Evolutionary conservation across 2,888 invertebrate genomes (phyloP).

Genomic region (Synergus itoensis): DNA sequence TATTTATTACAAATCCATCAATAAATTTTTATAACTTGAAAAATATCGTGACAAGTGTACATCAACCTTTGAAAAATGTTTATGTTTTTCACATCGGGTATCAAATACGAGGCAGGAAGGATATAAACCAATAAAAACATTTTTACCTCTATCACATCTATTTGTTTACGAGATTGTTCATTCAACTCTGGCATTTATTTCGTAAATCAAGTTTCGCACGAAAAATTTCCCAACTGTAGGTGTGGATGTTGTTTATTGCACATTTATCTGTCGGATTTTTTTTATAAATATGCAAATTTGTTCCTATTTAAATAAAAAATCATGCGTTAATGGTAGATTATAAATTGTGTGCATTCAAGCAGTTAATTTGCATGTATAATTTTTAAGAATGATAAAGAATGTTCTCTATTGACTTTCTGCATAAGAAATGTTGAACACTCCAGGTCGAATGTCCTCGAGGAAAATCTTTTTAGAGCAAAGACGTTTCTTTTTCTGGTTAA

Average conservation of each 20-base stretch:
- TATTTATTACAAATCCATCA: neutral
- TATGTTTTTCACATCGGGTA: neutral
- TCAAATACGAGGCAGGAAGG: neutral
- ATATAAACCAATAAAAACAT: no score
- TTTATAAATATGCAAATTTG: neutral
- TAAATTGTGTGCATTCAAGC: neutral
- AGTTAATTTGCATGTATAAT: neutral
- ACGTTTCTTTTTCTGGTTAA: constrained; percentile 32
- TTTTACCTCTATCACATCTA: no score
- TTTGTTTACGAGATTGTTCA: no score
- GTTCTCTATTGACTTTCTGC: neutral
- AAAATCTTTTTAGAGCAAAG: neutral
- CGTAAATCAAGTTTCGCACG: neutral
- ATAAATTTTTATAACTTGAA: neutral
- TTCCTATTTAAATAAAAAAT: no score
- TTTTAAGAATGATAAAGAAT: neutral
- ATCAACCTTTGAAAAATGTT: neutral
- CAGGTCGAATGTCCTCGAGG: constrained; percentile 10
- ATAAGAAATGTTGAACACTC: constrained; percentile 8
- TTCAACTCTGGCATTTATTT: neutral
- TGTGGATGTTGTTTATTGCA: neutral
- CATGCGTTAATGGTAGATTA: neutral
- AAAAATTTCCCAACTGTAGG: neutral
- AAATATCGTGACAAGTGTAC: neutral
- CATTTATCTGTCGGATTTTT: neutral